Conservation (phyloP, 2,113 vertebrate species). For the Hydrochoerus hydrochaeris region DNA sequence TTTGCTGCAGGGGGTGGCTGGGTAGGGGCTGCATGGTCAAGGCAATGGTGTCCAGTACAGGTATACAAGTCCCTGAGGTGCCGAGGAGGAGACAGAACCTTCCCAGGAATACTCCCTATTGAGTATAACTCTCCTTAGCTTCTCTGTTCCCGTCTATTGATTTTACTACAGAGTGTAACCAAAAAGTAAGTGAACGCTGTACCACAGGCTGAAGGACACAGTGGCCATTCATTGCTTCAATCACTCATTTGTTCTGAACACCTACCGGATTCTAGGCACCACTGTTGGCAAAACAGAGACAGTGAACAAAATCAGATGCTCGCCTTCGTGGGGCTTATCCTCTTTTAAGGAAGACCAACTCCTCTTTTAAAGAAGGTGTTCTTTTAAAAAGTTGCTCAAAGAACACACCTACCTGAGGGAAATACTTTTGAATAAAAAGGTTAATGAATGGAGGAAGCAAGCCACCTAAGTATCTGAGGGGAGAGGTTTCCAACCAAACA, state of each 20-base stretch:
- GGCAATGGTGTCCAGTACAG: background rate
- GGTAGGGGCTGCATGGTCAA: background rate
- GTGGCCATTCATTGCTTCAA: background rate
- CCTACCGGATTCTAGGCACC: background rate
- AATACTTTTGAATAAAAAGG: slow-evolving; percentile 39
- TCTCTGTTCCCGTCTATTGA: background rate
- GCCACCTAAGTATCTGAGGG: background rate
- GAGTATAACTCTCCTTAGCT: background rate
- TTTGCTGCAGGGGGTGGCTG: background rate
- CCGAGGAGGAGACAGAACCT: background rate
- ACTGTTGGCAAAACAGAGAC: background rate
- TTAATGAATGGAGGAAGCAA: background rate
- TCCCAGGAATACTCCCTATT: background rate
- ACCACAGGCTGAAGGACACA: background rate
- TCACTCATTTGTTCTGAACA: background rate
- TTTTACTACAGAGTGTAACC: slow-evolving; percentile 7
- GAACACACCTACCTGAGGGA: background rate
- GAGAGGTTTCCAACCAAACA: slow-evolving; percentile 2
- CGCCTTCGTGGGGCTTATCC: background rate
- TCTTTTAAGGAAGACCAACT: slow-evolving; percentile 25
- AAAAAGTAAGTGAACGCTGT: background rate
- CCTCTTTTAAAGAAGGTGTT: no score
- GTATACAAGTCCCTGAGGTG: fast-evolving
- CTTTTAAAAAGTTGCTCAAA: background rate
- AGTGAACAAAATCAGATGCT: background rate